Evolutionary conservation across 2,797 vertebrate species (phyloP).

Genomic region (Hippocampus kuda): DNA sequence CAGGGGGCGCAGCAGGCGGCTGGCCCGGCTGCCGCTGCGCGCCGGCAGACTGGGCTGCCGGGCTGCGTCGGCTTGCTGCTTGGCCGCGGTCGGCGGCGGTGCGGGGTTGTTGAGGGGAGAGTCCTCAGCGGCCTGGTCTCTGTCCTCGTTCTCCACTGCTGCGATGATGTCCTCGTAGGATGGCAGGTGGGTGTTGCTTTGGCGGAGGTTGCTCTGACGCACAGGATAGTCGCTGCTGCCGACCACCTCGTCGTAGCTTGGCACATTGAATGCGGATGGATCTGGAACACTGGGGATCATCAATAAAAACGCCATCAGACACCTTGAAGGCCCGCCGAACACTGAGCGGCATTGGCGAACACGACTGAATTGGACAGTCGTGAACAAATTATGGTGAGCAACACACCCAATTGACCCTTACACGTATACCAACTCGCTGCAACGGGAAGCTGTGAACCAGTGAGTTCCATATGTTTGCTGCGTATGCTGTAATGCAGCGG

Average conservation of each 20-base stretch:
- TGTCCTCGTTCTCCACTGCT: constrained; percentile 69
- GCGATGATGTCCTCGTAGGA: constrained; percentile 86
- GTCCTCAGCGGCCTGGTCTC: constrained; percentile 14
- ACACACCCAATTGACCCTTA: no score
- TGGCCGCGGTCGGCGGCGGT: constrained; percentile 4
- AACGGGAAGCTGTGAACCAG: no score
- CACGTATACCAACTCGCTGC: no score
- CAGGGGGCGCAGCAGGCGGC: constrained; percentile 77
- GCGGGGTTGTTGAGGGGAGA: constrained; percentile 10
- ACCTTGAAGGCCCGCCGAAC: neutral
- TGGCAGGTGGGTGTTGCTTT: constrained; percentile 77
- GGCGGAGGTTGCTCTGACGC: constrained; percentile 65
- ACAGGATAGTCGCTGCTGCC: constrained; percentile 62
- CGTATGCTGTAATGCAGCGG: no score
- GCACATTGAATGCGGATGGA: constrained; percentile 67
- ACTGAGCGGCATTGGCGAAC: no score
- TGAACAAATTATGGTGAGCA: no score
- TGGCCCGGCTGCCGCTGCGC: constrained; percentile 70
- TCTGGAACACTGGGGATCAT: constrained; percentile 30
- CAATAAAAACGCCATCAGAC: neutral
- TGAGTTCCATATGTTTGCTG: no score
- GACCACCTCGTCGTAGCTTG: constrained; percentile 90
- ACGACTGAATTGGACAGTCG: no score
- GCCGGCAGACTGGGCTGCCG: constrained; percentile 33
- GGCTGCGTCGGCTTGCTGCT: neutral